Conservation (phyloP, 2,888 invertebrate species). For the Acanthacorydalis orientalis region DNA sequence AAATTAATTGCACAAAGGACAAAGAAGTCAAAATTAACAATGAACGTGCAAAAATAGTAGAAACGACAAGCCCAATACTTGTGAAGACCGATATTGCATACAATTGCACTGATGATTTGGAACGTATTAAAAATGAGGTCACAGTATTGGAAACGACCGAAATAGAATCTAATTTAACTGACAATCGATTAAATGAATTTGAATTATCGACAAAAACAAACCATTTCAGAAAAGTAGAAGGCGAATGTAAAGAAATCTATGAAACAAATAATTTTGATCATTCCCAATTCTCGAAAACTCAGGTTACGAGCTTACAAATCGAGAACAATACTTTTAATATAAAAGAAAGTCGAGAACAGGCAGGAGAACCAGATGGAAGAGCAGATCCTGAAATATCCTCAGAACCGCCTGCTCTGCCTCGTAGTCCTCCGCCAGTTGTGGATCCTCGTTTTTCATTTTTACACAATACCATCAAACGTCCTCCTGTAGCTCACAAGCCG, state of each 20-base stretch:
- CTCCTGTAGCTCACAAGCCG: constrained; percentile 31
- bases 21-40: too few species aligned
- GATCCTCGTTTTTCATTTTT: constrained; percentile 51
- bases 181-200: background rate
- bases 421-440: constrained; percentile 48
- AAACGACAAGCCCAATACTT: constrained; percentile 3
- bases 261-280: constrained; percentile 4
- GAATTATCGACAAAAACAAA: constrained; percentile 4
- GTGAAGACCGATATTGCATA: constrained; percentile 12
- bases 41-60: background rate
- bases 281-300: constrained; percentile 10
- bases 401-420: constrained; percentile 52
- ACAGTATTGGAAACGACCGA: background rate
- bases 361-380: constrained; percentile 75
- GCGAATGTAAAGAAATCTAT: constrained; percentile 5
- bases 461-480: constrained; percentile 39
- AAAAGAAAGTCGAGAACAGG: constrained; percentile 46
- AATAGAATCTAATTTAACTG: too few species aligned
- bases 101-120: constrained; percentile 17
- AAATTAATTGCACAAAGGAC: background rate
- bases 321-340: too few species aligned
- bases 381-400: constrained; percentile 60
- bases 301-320: too few species aligned
- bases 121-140: constrained; percentile 6
- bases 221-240: background rate